These are phyloP conservation scores for Sabatieria punctata DNA, from an alignment of 2,888 invertebrate genomes.

Conservation along the genomic window DNA sequence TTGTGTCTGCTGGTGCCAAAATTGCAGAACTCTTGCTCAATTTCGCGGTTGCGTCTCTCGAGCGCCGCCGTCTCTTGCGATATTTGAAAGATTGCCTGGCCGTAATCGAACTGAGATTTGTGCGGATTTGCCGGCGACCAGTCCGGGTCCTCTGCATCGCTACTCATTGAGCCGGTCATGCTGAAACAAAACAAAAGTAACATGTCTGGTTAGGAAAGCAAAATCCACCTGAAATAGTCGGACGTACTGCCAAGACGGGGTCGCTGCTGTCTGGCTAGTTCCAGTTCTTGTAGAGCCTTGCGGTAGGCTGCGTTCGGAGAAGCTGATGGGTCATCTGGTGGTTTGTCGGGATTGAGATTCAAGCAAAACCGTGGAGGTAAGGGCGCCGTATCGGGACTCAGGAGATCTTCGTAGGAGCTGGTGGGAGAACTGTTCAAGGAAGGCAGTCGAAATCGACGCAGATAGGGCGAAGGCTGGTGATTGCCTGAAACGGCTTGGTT, in stretches of 20 bases:
- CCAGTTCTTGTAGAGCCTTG: not conserved
- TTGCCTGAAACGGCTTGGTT: not conserved
- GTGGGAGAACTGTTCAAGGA: constrained; percentile 3
- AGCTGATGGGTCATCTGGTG: not conserved
- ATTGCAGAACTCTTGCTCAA: too few relatives aligned
- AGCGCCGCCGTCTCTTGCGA: not conserved
- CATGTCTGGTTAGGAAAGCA: too few relatives aligned
- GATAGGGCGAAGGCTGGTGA: constrained; percentile 9
- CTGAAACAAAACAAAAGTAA: too few relatives aligned
- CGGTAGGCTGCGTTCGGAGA: not conserved
- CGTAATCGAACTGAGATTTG: not conserved
- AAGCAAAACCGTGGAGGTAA: too few relatives aligned
- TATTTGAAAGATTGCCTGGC: not conserved
- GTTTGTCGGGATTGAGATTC: not conserved
- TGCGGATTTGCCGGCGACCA: too few relatives aligned
- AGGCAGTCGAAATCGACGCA: constrained; percentile 8
- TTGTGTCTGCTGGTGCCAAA: too few relatives aligned
- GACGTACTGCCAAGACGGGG: not conserved
- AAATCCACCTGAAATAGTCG: too few relatives aligned
- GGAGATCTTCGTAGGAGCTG: constrained; percentile 6
- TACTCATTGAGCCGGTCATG: not conserved
- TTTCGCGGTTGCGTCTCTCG: not conserved
- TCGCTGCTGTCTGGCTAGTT: not conserved
- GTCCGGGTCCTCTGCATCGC: not conserved
- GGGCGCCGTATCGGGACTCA: constrained; percentile 5